Percentiles rank a stretch among this genome's conserved stretches.
These are phyloP conservation scores for Zele albiditarsus DNA, from an alignment of 2,888 invertebrate species.

Conservation along the genomic window DNA sequence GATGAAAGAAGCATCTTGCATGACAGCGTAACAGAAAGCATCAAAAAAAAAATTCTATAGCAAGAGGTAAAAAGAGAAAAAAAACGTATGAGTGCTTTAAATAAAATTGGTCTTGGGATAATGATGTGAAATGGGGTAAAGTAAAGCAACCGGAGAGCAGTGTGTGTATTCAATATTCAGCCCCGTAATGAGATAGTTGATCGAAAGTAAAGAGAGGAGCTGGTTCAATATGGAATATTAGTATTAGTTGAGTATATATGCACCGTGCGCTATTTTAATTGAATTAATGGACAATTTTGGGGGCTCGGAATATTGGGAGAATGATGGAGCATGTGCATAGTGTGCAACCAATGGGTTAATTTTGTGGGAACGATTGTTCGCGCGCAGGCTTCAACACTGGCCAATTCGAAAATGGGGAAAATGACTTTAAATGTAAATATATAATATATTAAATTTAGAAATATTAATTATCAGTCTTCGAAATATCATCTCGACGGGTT, in stretches of 20 bases:
- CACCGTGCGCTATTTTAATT: constrained; percentile 23
- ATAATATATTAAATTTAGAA: constrained; percentile 36
- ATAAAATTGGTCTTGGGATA: constrained; percentile 23
- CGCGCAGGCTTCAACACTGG: constrained; percentile 48
- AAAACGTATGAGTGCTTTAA: constrained; percentile 47
- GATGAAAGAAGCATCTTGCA: neutral
- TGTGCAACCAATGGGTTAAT: constrained; percentile 28
- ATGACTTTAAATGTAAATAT: constrained; percentile 41
- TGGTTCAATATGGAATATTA: constrained; percentile 48
- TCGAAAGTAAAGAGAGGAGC: constrained; percentile 49
- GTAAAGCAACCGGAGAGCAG: constrained; percentile 41
- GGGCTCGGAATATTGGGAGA: constrained; percentile 37
- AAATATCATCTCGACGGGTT: constrained; percentile 23
- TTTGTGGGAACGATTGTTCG: neutral
- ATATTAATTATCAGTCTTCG: constrained; percentile 41
- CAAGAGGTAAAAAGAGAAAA: constrained; percentile 38
- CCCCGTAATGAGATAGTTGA: constrained; percentile 45
- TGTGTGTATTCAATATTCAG: constrained; percentile 46
- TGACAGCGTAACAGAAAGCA: neutral
- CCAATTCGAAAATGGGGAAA: constrained; percentile 34
- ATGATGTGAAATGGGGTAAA: neutral
- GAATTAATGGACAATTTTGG: constrained; percentile 29
- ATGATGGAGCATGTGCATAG: constrained; percentile 23
- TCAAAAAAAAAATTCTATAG: constrained; percentile 41
- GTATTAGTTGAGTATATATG: constrained; percentile 44